Percentiles rank a stretch among this genome's conserved stretches.
These are phyloP conservation scores for Linepithema humile DNA, from an alignment of 1,140 invertebrate species.

Conservation along the genomic window DNA sequence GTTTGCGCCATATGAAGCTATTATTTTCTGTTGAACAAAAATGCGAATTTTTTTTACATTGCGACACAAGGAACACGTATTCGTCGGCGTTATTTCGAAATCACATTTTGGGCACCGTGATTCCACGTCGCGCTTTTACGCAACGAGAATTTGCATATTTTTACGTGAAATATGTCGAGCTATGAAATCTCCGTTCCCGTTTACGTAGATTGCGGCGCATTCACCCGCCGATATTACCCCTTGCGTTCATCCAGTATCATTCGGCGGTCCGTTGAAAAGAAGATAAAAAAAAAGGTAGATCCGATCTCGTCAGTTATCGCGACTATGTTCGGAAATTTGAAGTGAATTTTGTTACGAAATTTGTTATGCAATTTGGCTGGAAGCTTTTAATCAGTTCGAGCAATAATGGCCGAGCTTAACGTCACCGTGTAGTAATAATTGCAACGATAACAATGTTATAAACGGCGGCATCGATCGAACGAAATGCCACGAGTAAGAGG, in stretches of 20 bases:
- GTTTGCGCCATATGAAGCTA: neutral
- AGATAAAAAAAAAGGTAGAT: conserved; percentile 8
- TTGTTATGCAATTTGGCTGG: conserved; percentile 4
- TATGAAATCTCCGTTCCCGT: conserved; percentile 57
- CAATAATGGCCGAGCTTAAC: conserved; percentile 7
- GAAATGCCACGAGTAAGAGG: conserved; percentile 4
- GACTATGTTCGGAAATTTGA: conserved; percentile 19
- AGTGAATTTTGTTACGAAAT: conserved; percentile 7
- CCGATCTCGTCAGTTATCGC: conserved; percentile 19
- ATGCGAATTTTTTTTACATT: neutral
- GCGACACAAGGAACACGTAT: neutral
- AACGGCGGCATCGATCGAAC: conserved; percentile 1
- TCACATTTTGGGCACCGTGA: conserved; percentile 23
- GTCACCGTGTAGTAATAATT: neutral
- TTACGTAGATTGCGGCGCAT: conserved; percentile 56
- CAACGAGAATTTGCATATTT: conserved; percentile 64
- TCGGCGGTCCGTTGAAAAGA: conserved; percentile 16
- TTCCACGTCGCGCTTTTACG: conserved; percentile 1
- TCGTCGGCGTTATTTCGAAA: conserved; percentile 45
- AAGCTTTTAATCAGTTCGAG: conserved; percentile 26
- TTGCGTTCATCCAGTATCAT: conserved; percentile 26
- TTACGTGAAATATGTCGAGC: conserved; percentile 34
- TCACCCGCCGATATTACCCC: conserved; percentile 10
- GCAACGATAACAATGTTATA: conserved; percentile 16
- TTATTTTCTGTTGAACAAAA: neutral